Evolutionary conservation across 2,797 vertebrate species (phyloP).

Genomic region (Gymnothorax reevesii): DNA sequence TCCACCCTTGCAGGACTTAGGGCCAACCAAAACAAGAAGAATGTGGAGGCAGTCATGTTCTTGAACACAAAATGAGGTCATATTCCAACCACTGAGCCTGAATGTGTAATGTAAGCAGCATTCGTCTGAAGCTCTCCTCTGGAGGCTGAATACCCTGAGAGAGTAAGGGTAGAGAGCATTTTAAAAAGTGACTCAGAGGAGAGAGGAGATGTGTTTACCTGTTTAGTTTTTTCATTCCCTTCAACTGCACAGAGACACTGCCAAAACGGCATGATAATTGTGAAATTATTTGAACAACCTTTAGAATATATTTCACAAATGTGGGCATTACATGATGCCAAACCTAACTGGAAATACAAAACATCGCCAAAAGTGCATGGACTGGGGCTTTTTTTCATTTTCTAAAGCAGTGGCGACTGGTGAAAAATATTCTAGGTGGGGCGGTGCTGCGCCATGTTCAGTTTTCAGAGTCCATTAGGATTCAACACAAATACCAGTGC

Average conservation of each 20-base stretch:
- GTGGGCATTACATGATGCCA: not conserved
- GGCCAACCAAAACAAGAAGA: not conserved
- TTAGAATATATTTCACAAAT: not conserved
- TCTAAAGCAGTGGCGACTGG: too few species aligned
- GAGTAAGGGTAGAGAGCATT: not conserved
- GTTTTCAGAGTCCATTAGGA: too few species aligned
- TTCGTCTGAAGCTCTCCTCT: not conserved
- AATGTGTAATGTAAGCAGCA: not conserved
- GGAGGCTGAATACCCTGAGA: not conserved
- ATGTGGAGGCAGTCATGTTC: slow-evolving; percentile 1
- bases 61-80: not conserved
- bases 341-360: not conserved
- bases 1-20: not conserved
- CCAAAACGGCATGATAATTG: not conserved
- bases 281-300: not conserved
- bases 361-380: too few species aligned
- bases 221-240: not conserved
- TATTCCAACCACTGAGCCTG: not conserved
- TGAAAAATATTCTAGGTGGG: too few species aligned
- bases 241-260: not conserved
- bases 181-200: not conserved
- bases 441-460: too few species aligned
- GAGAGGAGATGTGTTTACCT: not conserved
- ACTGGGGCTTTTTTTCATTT: too few species aligned
- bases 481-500: too few species aligned